phyloP scores from a whole-genome alignment of 2,888 invertebrate genomes.

The Alitta virens region DNA sequence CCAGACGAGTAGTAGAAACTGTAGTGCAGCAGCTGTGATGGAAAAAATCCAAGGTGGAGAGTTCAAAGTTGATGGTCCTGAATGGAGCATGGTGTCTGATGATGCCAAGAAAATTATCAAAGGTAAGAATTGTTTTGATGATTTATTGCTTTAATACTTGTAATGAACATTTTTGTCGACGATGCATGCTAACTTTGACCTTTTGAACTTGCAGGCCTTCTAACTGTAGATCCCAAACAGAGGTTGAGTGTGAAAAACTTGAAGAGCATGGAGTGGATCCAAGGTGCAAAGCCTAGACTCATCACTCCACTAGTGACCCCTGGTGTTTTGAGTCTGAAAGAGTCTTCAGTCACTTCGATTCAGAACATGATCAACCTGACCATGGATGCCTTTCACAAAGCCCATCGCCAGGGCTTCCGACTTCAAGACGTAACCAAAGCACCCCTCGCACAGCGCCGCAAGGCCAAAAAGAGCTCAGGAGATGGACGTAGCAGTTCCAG shows the following conservation, averaged over 20 bases:
- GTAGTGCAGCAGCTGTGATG: slow-evolving; percentile 74
- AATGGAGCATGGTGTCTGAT: slow-evolving; percentile 73
- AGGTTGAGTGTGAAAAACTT: slow-evolving; percentile 71
- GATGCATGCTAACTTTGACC: neutral
- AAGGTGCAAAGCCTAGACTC: slow-evolving; percentile 31
- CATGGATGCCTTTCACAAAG: slow-evolving; percentile 69
- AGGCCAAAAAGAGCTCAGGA: slow-evolving; percentile 61
- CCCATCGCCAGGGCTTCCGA: slow-evolving; percentile 71
- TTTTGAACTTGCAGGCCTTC: slow-evolving; percentile 62
- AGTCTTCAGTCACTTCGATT: slow-evolving; percentile 53
- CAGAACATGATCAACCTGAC: slow-evolving; percentile 65
- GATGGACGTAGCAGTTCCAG: slow-evolving; percentile 43
- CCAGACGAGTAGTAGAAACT: slow-evolving; percentile 67
- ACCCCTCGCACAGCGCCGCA: slow-evolving; percentile 69
- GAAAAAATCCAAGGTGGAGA: slow-evolving; percentile 76
- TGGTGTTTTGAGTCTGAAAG: slow-evolving; percentile 60
- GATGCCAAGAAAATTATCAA: slow-evolving; percentile 75
- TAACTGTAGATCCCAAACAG: slow-evolving; percentile 75
- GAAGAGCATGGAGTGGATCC: slow-evolving; percentile 69
- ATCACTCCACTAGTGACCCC: slow-evolving; percentile 66
- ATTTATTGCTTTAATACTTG: too few species aligned
- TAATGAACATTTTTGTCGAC: too few species aligned
- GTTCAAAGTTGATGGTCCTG: slow-evolving; percentile 71
- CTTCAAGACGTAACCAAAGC: slow-evolving; percentile 72
- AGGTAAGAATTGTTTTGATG: slow-evolving; percentile 53